Conservation (phyloP, 2,888 invertebrate genomes). For the Eristalis intricaria region DNA sequence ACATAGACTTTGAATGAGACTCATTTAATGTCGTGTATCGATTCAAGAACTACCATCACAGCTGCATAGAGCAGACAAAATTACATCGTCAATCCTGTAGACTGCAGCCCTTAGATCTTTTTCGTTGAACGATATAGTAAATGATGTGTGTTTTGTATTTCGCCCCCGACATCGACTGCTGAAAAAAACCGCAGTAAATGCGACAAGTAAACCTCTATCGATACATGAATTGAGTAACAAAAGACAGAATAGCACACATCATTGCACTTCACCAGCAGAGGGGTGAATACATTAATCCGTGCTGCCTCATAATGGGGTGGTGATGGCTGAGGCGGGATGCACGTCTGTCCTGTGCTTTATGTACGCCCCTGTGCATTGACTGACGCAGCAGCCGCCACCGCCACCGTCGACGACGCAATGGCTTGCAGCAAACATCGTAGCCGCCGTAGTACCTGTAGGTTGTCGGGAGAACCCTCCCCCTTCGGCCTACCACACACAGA, state of each 20-base stretch:
- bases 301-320: slow-evolving; percentile 35
- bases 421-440: background rate
- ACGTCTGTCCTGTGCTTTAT: slow-evolving; percentile 18
- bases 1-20: too few relatives aligned
- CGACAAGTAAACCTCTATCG: slow-evolving; percentile 20
- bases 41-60: too few relatives aligned
- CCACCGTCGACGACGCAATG: background rate
- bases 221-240: slow-evolving; percentile 49
- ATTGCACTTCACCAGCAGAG: slow-evolving; percentile 54
- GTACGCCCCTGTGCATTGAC: slow-evolving; percentile 33
- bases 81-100: too few relatives aligned
- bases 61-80: too few relatives aligned
- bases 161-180: too few relatives aligned
- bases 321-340: slow-evolving; percentile 56
- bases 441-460: slow-evolving; percentile 41
- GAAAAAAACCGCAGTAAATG: background rate
- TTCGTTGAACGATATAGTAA: too few relatives aligned
- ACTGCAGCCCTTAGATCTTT: too few relatives aligned
- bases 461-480: background rate
- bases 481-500: background rate
- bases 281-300: slow-evolving; percentile 63
- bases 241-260: slow-evolving; percentile 60
- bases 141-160: too few relatives aligned
- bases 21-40: too few relatives aligned
- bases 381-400: slow-evolving; percentile 33